A percentile compares a stretch with the other conserved stretches of the same genome.
phyloP scores from a whole-genome alignment of 2,888 invertebrate species.

The Endotricha flammealis region DNA sequence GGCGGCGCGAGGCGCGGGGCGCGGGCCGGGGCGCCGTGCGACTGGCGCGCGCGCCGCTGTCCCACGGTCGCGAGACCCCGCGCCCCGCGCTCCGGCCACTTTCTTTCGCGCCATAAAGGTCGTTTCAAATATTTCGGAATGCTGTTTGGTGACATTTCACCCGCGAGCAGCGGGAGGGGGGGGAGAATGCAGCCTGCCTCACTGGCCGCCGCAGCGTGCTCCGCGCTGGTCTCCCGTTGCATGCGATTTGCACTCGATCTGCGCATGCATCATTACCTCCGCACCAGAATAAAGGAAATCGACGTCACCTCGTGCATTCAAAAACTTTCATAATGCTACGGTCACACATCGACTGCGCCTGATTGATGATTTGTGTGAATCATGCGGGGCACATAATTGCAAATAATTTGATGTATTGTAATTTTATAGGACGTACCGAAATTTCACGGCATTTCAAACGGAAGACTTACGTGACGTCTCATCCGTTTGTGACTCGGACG shows the following conservation, averaged over 20 bases:
- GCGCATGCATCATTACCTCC: slow-evolving; percentile 1
- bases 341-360: not conserved
- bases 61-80: slow-evolving; percentile 82
- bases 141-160: slow-evolving; percentile 77
- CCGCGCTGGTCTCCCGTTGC: slow-evolving; percentile 31
- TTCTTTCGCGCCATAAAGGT: slow-evolving; percentile 79
- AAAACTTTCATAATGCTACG: not conserved
- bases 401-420: not conserved
- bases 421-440: not conserved
- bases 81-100: slow-evolving; percentile 57
- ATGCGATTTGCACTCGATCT: slow-evolving; percentile 22
- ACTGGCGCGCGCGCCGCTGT: slow-evolving; percentile 80
- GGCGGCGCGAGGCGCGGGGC: slow-evolving; percentile 59
- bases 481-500: slow-evolving; percentile 28
- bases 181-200: slow-evolving; percentile 60
- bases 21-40: slow-evolving; percentile 67
- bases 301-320: not conserved
- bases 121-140: slow-evolving; percentile 79
- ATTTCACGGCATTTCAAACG: slow-evolving; percentile 12
- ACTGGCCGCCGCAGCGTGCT: slow-evolving; percentile 43
- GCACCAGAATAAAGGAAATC: not conserved
- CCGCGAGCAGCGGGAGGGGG: slow-evolving; percentile 51
- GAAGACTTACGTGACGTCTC: slow-evolving; percentile 23
- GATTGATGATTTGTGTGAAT: slow-evolving; percentile 1
- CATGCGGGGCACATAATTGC: not conserved